Conservation (phyloP, 2,888 invertebrate genomes). For the Eupelmus urozonus region DNA sequence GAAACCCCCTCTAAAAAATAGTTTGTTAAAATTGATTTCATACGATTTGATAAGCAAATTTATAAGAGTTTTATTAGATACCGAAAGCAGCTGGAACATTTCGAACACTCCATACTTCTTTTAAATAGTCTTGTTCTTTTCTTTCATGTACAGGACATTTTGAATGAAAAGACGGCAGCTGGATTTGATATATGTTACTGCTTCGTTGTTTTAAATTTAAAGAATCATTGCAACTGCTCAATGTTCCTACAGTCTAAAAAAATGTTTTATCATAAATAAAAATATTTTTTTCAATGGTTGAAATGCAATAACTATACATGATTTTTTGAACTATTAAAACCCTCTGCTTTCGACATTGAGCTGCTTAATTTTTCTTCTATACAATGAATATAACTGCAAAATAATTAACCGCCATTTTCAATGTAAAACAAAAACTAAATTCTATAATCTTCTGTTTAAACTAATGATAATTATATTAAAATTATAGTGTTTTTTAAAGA, state of each 20-base stretch:
- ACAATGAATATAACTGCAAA: constrained; percentile 14
- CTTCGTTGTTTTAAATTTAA: not conserved
- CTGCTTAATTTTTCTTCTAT: not conserved
- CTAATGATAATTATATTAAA: constrained; percentile 17
- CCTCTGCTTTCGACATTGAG: constrained; percentile 26
- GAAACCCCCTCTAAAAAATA: constrained; percentile 56
- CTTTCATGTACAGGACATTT: constrained; percentile 6
- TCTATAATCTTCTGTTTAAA: too few relatives aligned
- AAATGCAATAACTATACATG: constrained; percentile 13
- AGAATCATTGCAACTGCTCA: not conserved
- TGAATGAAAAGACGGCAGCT: not conserved
- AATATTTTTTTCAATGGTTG: not conserved
- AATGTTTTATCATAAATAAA: not conserved
- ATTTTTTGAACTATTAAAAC: not conserved
- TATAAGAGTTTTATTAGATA: constrained; percentile 7
- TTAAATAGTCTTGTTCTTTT: constrained; percentile 43
- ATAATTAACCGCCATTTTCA: too few relatives aligned
- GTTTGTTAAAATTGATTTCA: not conserved
- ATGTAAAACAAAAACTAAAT: constrained; percentile 49
- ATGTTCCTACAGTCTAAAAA: constrained; percentile 19
- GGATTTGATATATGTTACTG: not conserved
- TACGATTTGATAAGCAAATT: not conserved
- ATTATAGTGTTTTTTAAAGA: not conserved
- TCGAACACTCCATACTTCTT: constrained; percentile 55
- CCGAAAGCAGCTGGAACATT: constrained; percentile 52